Evolutionary conservation across 1,140 invertebrate species (phyloP), one percentile per base, ranked within the genome.

Genomic region (Ips nitidus): DNA sequence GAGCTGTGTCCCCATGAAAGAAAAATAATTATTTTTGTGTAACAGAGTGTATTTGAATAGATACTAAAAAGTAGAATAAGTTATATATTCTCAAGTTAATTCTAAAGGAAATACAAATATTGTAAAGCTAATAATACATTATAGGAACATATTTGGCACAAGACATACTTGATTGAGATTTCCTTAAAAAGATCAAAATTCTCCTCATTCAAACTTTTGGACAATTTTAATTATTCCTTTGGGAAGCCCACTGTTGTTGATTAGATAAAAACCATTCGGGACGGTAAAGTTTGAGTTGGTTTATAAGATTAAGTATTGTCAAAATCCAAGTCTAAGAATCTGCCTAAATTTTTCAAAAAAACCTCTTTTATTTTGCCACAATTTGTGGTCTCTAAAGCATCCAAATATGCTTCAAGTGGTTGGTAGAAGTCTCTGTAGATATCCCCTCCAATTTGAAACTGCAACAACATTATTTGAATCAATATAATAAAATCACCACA

Each of bases 401-500:
- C 78, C 42, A 86, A 72, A 62, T 82, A 81, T 7, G 77, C 75
- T 74, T 83, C 80, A 66, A 86, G 67, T 5, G 80, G 76, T 57
- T 81, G 73, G 62, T 83, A 76, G 53, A 86, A 81, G 43, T 83
- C 78, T 57, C 76, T 76, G 68, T 82, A 79, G 37, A 81, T 68
- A 74, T 84, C 81, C 8, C 77, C 80, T 2, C 82, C 83, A 43
- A 86, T 65, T 57, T 82, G 78, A 75, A 83, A 84, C 84, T 86
- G 75, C 65, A 83, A 82, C 43, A 64, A 22, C 47, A 22, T 22
- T 22, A 22, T 22, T 22, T 22, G 0, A 22, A 22, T 22, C 22
- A 22, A 22, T 22, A 22, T 22, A 22, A 22, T 22, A 22, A 22
- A 22, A 22, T 22, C 22, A 22, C 22, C 22, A 22, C 5, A 58